Percentiles rank a stretch among this genome's conserved stretches.
Conservation (phyloP, 1,140 invertebrate genomes). For the Drosophila nigrodunni region DNA sequence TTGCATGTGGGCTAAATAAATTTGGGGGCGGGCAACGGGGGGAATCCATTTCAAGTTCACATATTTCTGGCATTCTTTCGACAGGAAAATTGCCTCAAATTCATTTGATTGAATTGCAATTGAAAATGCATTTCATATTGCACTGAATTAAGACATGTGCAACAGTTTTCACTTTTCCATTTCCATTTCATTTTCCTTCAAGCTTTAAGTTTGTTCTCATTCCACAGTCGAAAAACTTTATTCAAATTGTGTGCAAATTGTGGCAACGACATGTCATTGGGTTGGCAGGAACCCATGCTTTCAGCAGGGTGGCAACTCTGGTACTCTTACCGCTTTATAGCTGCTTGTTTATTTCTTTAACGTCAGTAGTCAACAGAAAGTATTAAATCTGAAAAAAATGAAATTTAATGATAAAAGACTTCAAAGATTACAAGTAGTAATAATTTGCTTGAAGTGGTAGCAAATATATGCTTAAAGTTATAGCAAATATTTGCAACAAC, state of each 20-base stretch:
- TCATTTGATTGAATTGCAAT: conserved; percentile 20
- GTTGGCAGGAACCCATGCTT: conserved; percentile 5
- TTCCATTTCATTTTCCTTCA: conserved; percentile 9
- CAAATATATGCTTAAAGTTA: no score
- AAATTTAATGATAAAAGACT: no score
- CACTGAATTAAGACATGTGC: conserved; percentile 9
- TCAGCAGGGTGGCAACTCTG: background rate
- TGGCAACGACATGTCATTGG: conserved; percentile 3
- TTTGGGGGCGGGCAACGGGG: background rate
- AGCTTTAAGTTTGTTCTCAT: conserved; percentile 1
- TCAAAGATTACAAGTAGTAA: no score
- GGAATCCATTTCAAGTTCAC: conserved; percentile 1
- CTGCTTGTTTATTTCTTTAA: background rate
- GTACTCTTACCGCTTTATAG: background rate
- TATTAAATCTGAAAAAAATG: background rate
- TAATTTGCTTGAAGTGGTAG: no score
- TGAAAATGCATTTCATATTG: conserved; percentile 15
- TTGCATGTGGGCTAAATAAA: background rate
- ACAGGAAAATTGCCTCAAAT: conserved; percentile 53
- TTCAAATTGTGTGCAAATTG: conserved; percentile 7
- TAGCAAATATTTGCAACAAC: no score
- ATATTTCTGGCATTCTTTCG: conserved; percentile 32
- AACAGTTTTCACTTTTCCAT: conserved; percentile 23
- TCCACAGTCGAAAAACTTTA: background rate
- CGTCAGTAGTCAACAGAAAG: background rate